Evolutionary conservation across 1,140 invertebrate genomes (phyloP).

Genomic region (Whitmania pigra): DNA sequence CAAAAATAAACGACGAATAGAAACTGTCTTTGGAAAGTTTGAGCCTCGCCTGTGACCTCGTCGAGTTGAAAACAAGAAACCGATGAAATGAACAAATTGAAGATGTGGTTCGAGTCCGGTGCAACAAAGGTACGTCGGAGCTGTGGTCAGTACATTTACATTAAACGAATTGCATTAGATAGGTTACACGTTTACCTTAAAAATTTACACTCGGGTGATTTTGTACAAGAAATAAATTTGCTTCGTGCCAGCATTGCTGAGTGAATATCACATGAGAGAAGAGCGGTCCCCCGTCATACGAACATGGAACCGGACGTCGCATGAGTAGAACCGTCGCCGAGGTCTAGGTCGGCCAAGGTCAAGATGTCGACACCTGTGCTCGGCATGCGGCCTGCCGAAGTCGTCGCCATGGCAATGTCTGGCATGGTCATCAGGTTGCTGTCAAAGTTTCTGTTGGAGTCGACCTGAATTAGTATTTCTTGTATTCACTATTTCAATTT

Average conservation of each 20-base stretch:
- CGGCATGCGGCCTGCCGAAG: slow-evolving; percentile 56
- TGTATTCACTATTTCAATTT: no score
- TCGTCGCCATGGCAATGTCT: slow-evolving; percentile 73
- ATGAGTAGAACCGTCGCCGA: slow-evolving; percentile 50
- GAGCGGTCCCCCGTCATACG: slow-evolving; percentile 27
- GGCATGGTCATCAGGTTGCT: slow-evolving; percentile 68
- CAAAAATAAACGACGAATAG: no score
- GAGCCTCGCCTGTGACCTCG: no score
- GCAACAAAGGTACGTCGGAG: no score
- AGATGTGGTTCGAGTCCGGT: no score
- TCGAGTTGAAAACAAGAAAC: no score
- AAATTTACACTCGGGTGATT: no score
- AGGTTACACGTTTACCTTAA: no score
- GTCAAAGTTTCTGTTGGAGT: slow-evolving; percentile 51
- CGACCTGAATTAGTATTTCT: slow-evolving; percentile 39
- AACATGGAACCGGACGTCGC: slow-evolving; percentile 32
- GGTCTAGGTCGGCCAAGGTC: slow-evolving; percentile 53
- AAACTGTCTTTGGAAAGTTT: no score
- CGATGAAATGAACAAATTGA: no score
- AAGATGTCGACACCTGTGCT: slow-evolving; percentile 47
- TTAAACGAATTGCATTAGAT: no score
- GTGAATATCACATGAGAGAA: slow-evolving; percentile 4
- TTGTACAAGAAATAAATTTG: not conserved
- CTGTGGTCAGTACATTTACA: no score
- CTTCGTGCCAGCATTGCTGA: not conserved